Percentiles rank a stretch among this genome's conserved stretches.
Evolutionary conservation across 2,888 invertebrate genomes (phyloP).

Genomic region (Tiliacea aurago): DNA sequence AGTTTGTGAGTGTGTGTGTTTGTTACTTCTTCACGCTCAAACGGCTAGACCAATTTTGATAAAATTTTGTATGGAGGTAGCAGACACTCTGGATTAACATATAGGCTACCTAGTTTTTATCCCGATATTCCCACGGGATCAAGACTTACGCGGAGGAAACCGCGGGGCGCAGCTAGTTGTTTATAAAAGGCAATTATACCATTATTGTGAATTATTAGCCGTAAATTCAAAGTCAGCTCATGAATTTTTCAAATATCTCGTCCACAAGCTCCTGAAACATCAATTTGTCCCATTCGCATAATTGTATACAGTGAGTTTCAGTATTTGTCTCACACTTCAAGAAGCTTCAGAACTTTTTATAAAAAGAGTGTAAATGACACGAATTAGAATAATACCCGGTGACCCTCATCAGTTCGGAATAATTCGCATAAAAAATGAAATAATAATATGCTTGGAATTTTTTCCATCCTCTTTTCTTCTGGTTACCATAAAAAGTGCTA

Average conservation of each 20-base stretch:
- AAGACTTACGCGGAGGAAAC: too few species aligned
- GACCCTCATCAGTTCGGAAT: constrained; percentile 11
- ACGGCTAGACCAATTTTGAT: too few species aligned
- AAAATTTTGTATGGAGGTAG: too few species aligned
- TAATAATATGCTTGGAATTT: background rate
- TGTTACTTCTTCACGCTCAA: too few species aligned
- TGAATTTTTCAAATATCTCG: constrained; percentile 25
- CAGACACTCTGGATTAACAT: too few species aligned
- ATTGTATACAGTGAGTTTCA: constrained; percentile 15
- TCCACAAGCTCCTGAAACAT: background rate
- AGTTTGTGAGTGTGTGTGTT: too few species aligned
- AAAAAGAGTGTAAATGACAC: constrained; percentile 33
- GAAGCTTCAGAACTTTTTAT: constrained; percentile 19
- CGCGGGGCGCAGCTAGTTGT: too few species aligned
- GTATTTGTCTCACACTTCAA: constrained; percentile 30
- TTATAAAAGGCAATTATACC: constrained; percentile 1
- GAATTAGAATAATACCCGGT: constrained; percentile 30
- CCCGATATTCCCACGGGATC: too few species aligned
- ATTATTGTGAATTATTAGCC: background rate
- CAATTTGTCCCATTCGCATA: constrained; percentile 26
- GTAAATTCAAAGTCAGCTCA: constrained; percentile 4
- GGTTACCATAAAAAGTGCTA: background rate
- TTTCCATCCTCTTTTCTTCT: background rate
- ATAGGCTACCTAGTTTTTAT: too few species aligned
- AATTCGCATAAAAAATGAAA: background rate